Percentiles rank a stretch among this genome's conserved stretches.
Conservation (phyloP, 2,113 vertebrate genomes). For the Accipiter cooperii region DNA sequence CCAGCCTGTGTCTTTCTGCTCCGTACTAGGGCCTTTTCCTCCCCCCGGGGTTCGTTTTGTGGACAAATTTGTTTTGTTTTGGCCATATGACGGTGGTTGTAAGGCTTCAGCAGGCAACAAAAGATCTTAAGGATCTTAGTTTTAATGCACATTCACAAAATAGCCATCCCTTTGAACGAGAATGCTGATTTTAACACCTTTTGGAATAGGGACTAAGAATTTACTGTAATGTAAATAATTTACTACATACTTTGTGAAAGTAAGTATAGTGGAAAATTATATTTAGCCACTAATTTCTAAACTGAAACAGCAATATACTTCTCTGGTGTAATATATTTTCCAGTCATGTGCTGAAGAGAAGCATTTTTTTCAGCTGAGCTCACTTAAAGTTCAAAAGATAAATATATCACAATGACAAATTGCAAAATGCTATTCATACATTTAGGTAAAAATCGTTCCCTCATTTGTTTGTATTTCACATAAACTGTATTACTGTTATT, state of each 20-base stretch:
- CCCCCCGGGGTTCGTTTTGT: not conserved
- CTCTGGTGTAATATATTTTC: slow-evolving; percentile 59
- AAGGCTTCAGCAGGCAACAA: not conserved
- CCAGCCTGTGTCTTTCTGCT: not conserved
- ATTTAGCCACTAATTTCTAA: slow-evolving; percentile 56
- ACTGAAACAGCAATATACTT: slow-evolving; percentile 38
- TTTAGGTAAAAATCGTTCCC: slow-evolving; percentile 50
- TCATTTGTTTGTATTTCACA: slow-evolving; percentile 67
- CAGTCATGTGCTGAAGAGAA: slow-evolving; percentile 59
- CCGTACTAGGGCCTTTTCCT: not conserved
- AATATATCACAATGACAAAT: slow-evolving; percentile 68
- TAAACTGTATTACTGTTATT: slow-evolving; percentile 58
- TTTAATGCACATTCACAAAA: not conserved
- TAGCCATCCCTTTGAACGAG: not conserved
- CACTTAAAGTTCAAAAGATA: slow-evolving; percentile 69
- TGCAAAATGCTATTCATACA: slow-evolving; percentile 62
- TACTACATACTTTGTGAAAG: slow-evolving; percentile 24
- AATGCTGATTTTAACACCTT: slow-evolving; percentile 32
- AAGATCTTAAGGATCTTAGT: not conserved
- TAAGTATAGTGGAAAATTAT: slow-evolving; percentile 60
- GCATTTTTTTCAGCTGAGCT: slow-evolving; percentile 59
- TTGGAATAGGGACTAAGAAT: slow-evolving; percentile 10
- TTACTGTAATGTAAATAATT: slow-evolving; percentile 51
- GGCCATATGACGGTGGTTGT: not conserved
- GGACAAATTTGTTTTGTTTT: not conserved